Evolutionary conservation across 2,797 vertebrate genomes (phyloP), one percentile per base, ranked within the genome.

Genomic region (Mormyrops boulengeri): DNA sequence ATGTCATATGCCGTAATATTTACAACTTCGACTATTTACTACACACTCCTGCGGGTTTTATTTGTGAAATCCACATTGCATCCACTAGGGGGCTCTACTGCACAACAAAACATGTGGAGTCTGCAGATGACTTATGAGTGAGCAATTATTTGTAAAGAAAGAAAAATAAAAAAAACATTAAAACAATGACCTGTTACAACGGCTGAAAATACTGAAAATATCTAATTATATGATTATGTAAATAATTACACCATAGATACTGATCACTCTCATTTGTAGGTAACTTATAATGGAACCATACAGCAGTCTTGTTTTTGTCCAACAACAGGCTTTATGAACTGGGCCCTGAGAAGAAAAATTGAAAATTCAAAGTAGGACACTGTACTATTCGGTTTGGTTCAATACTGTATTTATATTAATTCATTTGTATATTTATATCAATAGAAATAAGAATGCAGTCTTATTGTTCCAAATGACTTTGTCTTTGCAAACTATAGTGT

Each of bases 21-120:
- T 80, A 80, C 38, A 41, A 80, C 14, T 77, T 8, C 2, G 19
- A 6, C 26, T 34, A 69, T 69, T 34, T 69, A 34, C 26, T 4
- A 34, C 62, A 34, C 11, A 4, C 14, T 12, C 62, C 9, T 69
- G 1, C 22, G 12, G 82, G 47, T 38, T 53, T 87, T 87, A 87
- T 55, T 87, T 53, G 44, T 55, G 17, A 34, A 38, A 19, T 19
- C 38, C 19, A 26, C 34, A 34, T n/a, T 47, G 57, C 55, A 66
- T 55, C 87, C 87, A 62, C 87, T 6, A 66, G 87, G 87, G 38
- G 87, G 87, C 55, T 41, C n/a, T 62, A 60, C 55, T 47, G 87
- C 87, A 62, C 53, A 62, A 62, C n/a, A 88, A 62, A 66, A 47
- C 87, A 4, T 4, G 2, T 49, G 1, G 55, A 41, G 14, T 49